Evolutionary conservation across 2,888 invertebrate species (phyloP), one percentile per base, ranked within the genome.

Genomic region (Bruchidius siliquastri): DNA sequence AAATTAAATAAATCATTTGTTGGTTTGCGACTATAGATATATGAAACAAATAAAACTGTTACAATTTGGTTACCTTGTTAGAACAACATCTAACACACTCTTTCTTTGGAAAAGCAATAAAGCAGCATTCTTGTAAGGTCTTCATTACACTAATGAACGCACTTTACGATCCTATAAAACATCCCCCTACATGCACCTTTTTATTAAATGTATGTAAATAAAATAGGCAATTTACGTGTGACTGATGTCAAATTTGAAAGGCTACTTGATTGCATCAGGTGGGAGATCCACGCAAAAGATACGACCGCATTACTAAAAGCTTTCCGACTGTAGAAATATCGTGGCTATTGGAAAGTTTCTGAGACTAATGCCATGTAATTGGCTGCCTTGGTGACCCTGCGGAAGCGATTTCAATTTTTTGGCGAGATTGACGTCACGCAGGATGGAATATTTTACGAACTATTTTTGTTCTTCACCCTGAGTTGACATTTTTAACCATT

Each of bases 191-290:
- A 71, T 49, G 13, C 21, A 72, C 73, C 76, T 76, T 75, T 76
- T 72, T 76, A 77, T 76, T 77, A 75, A 73, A 74, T 75, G 80
- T 83, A 83, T 83, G 82, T 83, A 83, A 83, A 85, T 85, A 84
- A 74, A 82, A 84, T 84, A 82, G 84, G 83, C 82, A 81, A 72
- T 78, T 80, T 84, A 83, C 83, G 84, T 84, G 84, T 83, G 84
- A 82, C 81, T 80, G 84, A 85, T 85, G 86, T 86, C 86, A 86
- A 86, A 86, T 85, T 86, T 85, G 85, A 86, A 86, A 86, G 85
- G 85, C 85, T 84, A 84, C 83, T 84, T 84, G 85, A 86, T 86
- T 84, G 81, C 85, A 85, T 86, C 86, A 82, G 82, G 81, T 81
- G 79, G 76, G 76, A 81, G 86, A 86, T 86, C 78, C 86, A 86